phyloP scores from a whole-genome alignment of 2,888 invertebrate species.

The Poecilus cupreus region DNA sequence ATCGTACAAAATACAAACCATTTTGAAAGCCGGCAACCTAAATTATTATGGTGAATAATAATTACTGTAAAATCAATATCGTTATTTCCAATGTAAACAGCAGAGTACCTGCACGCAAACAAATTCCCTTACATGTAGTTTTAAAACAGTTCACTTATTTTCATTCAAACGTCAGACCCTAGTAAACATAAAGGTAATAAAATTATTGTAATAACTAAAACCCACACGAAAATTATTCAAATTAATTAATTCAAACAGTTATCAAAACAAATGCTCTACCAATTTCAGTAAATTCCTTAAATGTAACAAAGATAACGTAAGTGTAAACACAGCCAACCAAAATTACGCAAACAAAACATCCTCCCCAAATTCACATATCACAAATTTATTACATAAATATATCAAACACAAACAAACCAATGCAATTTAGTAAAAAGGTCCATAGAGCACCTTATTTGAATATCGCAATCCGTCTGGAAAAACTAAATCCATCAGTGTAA shows the following conservation, averaged over 20 bases:
- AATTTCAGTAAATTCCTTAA: conserved; percentile 19
- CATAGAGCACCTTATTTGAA: conserved; percentile 49
- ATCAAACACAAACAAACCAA: conserved; percentile 43
- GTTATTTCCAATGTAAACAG: neutral
- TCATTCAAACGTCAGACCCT: neutral
- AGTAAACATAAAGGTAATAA: neutral
- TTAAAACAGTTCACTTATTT: neutral
- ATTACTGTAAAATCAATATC: conserved; percentile 11
- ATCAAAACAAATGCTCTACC: conserved; percentile 8
- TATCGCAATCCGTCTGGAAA: conserved; percentile 57
- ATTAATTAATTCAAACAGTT: conserved; percentile 18
- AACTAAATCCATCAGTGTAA: conserved; percentile 58
- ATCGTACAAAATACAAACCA: too few species aligned
- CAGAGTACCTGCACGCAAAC: neutral
- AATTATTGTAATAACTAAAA: conserved; percentile 1
- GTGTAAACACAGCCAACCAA: neutral
- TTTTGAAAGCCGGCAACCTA: neutral
- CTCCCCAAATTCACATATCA: conserved; percentile 15
- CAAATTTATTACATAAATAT: conserved; percentile 45
- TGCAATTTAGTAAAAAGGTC: conserved; percentile 55
- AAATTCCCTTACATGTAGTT: neutral
- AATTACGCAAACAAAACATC: neutral
- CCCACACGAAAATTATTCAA: neutral
- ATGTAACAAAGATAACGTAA: conserved; percentile 6
- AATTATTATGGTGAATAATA: neutral